These are phyloP conservation scores for Paradisaea rubra DNA, from an alignment of 2,113 vertebrate species.

Conservation along the genomic window DNA sequence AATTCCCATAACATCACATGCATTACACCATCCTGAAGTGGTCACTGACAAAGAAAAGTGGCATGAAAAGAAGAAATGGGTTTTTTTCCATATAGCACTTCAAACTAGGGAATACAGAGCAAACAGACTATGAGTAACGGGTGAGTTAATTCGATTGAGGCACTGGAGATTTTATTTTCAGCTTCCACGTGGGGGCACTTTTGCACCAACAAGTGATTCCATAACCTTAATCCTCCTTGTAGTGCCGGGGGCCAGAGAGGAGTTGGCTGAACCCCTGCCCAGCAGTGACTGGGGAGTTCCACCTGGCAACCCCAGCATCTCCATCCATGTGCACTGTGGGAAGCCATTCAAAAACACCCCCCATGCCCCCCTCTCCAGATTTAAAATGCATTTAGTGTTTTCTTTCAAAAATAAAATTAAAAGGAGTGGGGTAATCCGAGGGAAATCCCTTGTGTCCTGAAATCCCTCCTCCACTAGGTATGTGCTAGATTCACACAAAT, in stretches of 20 bases:
- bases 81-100: not conserved
- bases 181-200: slow-evolving; percentile 60
- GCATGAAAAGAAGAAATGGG: not conserved
- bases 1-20: not conserved
- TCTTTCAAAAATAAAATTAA: not conserved
- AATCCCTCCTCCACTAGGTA: not conserved
- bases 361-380: rapidly evolving
- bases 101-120: not conserved
- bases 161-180: not conserved
- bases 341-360: not conserved
- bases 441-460: not conserved
- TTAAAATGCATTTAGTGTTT: not conserved
- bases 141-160: not conserved
- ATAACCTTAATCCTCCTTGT: not conserved
- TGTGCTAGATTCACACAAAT: not conserved
- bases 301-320: not conserved
- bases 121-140: not conserved
- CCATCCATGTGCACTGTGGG: rapidly evolving
- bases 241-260: not conserved
- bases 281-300: not conserved
- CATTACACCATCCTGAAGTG: not conserved
- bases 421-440: not conserved
- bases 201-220: not conserved
- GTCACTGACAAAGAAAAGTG: not conserved
- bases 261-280: not conserved